A percentile compares a stretch with the other conserved stretches of the same genome.
Evolutionary conservation across 2,888 invertebrate species (phyloP).

Genomic region (Cephus rjabovi): DNA sequence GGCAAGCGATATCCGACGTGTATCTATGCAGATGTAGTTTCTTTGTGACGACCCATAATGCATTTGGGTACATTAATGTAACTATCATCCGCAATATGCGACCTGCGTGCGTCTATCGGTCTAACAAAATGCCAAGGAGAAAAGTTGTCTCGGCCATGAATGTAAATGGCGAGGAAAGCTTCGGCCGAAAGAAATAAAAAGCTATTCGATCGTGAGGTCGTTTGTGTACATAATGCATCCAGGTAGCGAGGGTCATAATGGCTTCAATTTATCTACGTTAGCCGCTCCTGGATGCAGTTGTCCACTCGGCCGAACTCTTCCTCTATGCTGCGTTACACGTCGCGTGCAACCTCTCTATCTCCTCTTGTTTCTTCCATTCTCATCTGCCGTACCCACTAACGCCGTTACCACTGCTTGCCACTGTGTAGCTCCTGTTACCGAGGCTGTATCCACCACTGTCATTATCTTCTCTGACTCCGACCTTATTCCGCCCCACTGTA

Average conservation of each 20-base stretch:
- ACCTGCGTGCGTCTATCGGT: background rate
- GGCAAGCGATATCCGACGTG: background rate
- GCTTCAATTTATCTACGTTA: slow-evolving; percentile 18
- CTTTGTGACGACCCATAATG: background rate
- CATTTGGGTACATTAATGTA: background rate
- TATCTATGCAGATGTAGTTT: background rate
- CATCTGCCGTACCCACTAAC: background rate
- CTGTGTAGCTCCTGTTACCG: background rate
- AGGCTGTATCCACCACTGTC: background rate
- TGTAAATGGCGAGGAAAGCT: slow-evolving; percentile 10
- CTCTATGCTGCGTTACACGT: background rate
- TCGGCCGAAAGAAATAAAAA: background rate
- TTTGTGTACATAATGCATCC: slow-evolving; percentile 7
- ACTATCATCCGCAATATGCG: background rate
- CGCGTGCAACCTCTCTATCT: background rate
- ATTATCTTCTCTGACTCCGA: background rate
- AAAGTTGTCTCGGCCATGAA: background rate
- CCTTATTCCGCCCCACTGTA: background rate
- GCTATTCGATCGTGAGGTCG: background rate
- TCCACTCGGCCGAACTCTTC: background rate
- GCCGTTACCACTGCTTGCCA: background rate
- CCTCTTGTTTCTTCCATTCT: background rate
- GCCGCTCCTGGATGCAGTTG: background rate
- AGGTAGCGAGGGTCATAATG: slow-evolving; percentile 19
- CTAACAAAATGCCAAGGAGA: background rate